These are phyloP conservation scores for Rhyacophila evoluta DNA, from an alignment of 2,888 invertebrate species.

Conservation along the genomic window DNA sequence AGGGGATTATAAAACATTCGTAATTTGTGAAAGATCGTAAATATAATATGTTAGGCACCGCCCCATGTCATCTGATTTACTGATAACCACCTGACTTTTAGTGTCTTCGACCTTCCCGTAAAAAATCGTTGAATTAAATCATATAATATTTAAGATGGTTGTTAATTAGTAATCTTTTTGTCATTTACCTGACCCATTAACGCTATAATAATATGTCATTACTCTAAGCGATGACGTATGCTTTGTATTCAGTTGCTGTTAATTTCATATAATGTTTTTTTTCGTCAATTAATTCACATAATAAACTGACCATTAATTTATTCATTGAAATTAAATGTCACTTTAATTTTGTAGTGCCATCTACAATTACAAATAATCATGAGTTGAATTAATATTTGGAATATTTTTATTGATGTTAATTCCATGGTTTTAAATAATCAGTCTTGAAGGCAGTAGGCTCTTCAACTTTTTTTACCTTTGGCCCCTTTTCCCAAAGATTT, in stretches of 20 bases:
- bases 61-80: constrained; percentile 39
- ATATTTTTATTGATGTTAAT: background rate
- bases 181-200: background rate
- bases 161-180: background rate
- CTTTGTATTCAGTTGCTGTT: background rate
- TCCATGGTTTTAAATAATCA: background rate
- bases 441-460: too few relatives aligned
- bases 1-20: constrained; percentile 28
- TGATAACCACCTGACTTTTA: constrained; percentile 47
- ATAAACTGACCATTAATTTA: background rate
- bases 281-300: background rate
- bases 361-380: background rate
- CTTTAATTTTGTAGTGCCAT: background rate
- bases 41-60: constrained; percentile 38
- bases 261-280: background rate
- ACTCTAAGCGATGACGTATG: background rate
- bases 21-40: constrained; percentile 35
- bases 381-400: background rate
- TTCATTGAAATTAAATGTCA: background rate
- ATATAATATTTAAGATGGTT: background rate
- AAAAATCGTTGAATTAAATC: background rate
- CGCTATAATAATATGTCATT: background rate
- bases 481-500: too few relatives aligned
- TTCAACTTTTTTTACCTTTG: too few relatives aligned
- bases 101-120: background rate